Percentiles rank a stretch among this genome's conserved stretches.
phyloP scores from a whole-genome alignment of 2,797 vertebrate species.

The Melanotaenia maccullochi region DNA sequence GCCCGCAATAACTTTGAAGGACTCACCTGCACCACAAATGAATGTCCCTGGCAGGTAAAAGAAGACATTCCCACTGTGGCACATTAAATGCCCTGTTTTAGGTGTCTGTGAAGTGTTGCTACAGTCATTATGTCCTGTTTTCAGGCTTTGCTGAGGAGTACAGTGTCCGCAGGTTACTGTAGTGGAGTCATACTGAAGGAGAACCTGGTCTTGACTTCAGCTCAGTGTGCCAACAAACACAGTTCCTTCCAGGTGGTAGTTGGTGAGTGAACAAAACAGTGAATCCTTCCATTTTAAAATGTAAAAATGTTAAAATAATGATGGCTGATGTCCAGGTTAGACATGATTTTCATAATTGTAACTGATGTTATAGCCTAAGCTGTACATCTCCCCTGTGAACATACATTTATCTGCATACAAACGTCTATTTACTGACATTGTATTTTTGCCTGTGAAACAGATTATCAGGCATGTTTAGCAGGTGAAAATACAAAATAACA shows the following conservation, averaged over 20 bases:
- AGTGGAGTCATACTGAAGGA: slow-evolving; percentile 83
- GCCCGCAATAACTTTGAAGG: slow-evolving; percentile 57
- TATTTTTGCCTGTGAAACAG: not conserved
- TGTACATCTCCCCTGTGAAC: not conserved
- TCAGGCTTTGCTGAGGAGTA: slow-evolving; percentile 77
- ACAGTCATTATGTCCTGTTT: not conserved
- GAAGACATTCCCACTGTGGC: slow-evolving; percentile 1
- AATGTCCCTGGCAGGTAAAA: slow-evolving; percentile 85
- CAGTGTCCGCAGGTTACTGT: slow-evolving; percentile 73
- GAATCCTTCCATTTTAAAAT: not conserved
- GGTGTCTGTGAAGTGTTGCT: not conserved
- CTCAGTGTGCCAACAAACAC: slow-evolving; percentile 74
- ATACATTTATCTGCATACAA: not conserved
- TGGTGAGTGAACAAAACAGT: slow-evolving; percentile 69
- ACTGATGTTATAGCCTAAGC: not conserved
- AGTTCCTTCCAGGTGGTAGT: slow-evolving; percentile 70
- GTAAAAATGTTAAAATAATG: not conserved
- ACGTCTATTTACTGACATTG: not conserved
- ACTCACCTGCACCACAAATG: slow-evolving; percentile 56
- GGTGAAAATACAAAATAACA: too few relatives aligned
- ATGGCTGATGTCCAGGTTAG: not conserved
- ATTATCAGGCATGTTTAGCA: not conserved
- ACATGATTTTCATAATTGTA: not conserved
- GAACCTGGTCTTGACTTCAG: slow-evolving; percentile 82
- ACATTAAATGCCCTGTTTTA: not conserved